A percentile compares a stretch with the other conserved stretches of the same genome.
phyloP scores from a whole-genome alignment of 2,888 invertebrate genomes.

The Oscheius sp. region DNA sequence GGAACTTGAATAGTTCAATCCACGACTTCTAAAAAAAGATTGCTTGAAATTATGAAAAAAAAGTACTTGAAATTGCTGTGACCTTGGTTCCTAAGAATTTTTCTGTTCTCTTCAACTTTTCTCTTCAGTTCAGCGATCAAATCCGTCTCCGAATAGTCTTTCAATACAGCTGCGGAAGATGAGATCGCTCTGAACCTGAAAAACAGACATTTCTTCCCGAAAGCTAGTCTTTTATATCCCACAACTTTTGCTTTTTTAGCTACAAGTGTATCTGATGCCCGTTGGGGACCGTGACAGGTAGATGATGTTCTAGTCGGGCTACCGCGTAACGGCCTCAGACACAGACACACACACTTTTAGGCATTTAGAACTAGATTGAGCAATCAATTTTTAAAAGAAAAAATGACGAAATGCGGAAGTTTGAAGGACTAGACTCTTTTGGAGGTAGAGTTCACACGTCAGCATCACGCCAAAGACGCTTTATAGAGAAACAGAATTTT shows the following conservation, averaged over 20 bases:
- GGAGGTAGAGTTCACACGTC: no score
- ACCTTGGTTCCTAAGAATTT: conserved; percentile 45
- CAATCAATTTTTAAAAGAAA: no score
- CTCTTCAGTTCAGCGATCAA: conserved; percentile 23
- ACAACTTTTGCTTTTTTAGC: no score
- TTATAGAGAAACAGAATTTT: neutral
- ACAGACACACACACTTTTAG: no score
- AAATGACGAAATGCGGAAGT: no score
- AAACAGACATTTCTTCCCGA: neutral
- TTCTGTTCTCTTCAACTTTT: conserved; percentile 28
- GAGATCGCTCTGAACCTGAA: conserved; percentile 11
- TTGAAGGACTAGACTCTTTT: no score
- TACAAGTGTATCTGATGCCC: no score
- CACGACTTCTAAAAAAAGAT: conserved; percentile 41
- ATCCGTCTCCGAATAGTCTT: conserved; percentile 3
- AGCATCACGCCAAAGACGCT: neutral
- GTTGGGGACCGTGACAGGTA: no score
- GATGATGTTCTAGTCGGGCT: no score
- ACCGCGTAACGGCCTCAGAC: no score
- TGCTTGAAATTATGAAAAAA: neutral
- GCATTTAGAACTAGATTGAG: no score
- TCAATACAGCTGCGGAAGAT: neutral
- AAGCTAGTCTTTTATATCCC: no score
- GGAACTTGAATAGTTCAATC: conserved; percentile 45
- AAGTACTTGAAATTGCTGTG: conserved; percentile 48